Base-by-base conservation (phyloP, 2,888 invertebrate genomes). In the Odontocerum albicorne region DNA sequence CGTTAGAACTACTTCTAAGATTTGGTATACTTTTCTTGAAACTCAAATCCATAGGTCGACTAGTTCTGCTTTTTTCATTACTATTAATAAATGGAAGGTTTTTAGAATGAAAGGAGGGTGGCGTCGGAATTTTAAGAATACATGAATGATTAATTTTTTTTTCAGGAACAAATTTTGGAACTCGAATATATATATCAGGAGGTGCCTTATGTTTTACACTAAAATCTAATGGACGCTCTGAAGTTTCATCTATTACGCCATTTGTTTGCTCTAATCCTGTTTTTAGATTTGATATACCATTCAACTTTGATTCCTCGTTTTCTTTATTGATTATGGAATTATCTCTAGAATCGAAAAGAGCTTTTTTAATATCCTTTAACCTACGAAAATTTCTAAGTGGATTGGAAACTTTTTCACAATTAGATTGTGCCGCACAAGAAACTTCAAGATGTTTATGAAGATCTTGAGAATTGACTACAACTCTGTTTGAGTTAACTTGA, bases 201-300 rank as follows among this genome's bases (percentile, higher is more conserved):
- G 8, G 2, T 16, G 31, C n/a, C 38, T 45, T 33, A 16, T 27
- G 20, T 39, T 50, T 56, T 6, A 42, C 22, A 49, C 60, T 58
- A 33, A 49, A 60, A 49, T 60, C 55, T 55, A 60, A 22, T 3
- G 60, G 60, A 15, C 55, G 27, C 10, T 53, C 43, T 7, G n/a
- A 22, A 17, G 16, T 7, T 10, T n/a, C n/a, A 46, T 15, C 17
- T 31, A 22, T 4, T 22, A 38, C 19, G 15, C 7, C 38, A 8
- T 39, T 33, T 8, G 7, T 7, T 12, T 46, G 32, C 12, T 31
- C 15, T 10, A 50, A 4, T 45, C 42, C 19, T n/a, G 27, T 17
- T 31, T 36, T 36, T 27, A 31, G 13, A 8, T 13, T 17, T 10
- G 36, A 21, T 32, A 55, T 22, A 8, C 12, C 20, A 35, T 49